Conservation (phyloP, 2,797 vertebrate species). For the Champsocephalus esox region DNA sequence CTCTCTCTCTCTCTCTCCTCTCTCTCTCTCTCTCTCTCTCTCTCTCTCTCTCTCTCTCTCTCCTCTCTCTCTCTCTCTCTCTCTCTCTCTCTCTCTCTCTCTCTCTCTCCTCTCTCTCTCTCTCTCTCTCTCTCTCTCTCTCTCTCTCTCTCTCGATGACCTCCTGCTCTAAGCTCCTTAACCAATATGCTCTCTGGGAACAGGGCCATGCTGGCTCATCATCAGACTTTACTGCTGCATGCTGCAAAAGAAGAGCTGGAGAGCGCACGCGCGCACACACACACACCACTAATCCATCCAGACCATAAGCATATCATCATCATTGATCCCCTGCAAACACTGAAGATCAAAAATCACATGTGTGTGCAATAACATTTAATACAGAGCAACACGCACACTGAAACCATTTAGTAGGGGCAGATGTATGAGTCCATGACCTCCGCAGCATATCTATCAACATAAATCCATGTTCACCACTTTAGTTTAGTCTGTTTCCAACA, state of each 20-base stretch:
- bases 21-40: too few relatives aligned
- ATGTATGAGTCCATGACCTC: neutral
- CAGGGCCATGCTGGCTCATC: slow-evolving; percentile 60
- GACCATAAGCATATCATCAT: neutral
- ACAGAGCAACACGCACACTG: neutral
- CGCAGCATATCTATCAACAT: too few relatives aligned
- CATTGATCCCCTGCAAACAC: slow-evolving; percentile 32
- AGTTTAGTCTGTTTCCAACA: slow-evolving; percentile 11
- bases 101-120: too few relatives aligned
- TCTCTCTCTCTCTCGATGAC: slow-evolving; percentile 69
- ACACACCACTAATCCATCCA: slow-evolving; percentile 41
- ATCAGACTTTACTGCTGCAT: slow-evolving; percentile 46
- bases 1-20: too few relatives aligned
- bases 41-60: too few relatives aligned
- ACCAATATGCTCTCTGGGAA: slow-evolving; percentile 67
- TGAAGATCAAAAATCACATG: slow-evolving; percentile 23
- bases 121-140: slow-evolving; percentile 3
- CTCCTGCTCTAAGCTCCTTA: slow-evolving; percentile 78
- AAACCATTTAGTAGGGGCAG: neutral
- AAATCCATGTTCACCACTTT: neutral
- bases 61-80: too few relatives aligned
- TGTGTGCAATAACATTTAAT: too few relatives aligned
- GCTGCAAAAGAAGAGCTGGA: slow-evolving; percentile 37
- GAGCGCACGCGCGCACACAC: slow-evolving; percentile 39
- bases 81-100: too few relatives aligned